These are phyloP conservation scores for Sarcophaga caerulescens DNA, from an alignment of 2,888 invertebrate species.

Conservation along the genomic window DNA sequence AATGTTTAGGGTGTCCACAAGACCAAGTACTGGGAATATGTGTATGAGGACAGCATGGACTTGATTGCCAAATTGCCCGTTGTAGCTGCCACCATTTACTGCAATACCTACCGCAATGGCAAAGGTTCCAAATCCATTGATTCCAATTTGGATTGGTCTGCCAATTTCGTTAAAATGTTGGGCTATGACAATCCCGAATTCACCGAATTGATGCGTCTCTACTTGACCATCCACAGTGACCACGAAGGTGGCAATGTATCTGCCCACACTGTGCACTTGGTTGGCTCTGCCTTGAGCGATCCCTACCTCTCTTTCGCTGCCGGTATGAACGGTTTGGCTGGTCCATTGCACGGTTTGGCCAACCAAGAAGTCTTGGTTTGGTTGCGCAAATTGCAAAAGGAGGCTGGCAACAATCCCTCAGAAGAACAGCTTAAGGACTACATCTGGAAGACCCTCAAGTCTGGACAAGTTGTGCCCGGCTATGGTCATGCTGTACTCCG, in stretches of 20 bases:
- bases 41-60: conserved; percentile 93
- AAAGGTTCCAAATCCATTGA: conserved; percentile 90
- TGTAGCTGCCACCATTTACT: conserved; percentile 92
- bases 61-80: conserved; percentile 93
- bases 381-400: conserved; percentile 93
- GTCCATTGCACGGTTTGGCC: conserved; percentile 93
- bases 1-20: conserved; percentile 83
- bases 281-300: conserved; percentile 93
- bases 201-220: conserved; percentile 91
- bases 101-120: conserved; percentile 86
- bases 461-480: conserved; percentile 93
- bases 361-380: conserved; percentile 97
- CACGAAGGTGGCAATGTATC: conserved; percentile 96
- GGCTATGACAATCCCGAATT: conserved; percentile 88
- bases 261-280: conserved; percentile 93
- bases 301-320: conserved; percentile 93
- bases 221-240: conserved; percentile 92
- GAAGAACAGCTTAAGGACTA: conserved; percentile 97
- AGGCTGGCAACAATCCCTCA: conserved; percentile 91
- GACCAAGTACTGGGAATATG: conserved; percentile 88
- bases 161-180: conserved; percentile 91
- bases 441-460: conserved; percentile 96
- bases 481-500: conserved; percentile 95
- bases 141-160: conserved; percentile 90
- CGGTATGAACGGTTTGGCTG: conserved; percentile 93